Percentiles rank a stretch among this genome's conserved stretches.
phyloP scores from a whole-genome alignment of 2,888 invertebrate genomes.

The Calephelis perditalis region DNA sequence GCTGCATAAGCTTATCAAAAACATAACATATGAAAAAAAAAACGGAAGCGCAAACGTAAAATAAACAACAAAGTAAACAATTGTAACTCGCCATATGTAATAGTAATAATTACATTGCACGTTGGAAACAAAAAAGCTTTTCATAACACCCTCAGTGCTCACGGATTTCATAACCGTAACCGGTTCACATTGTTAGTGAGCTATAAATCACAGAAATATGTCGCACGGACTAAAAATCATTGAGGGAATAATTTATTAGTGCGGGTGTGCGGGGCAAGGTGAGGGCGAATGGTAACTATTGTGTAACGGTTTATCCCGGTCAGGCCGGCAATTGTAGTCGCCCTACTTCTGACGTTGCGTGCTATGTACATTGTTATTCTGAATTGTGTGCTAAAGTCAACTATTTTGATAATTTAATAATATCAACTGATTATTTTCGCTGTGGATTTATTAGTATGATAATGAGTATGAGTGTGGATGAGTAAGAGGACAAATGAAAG shows the following conservation, averaged over 20 bases:
- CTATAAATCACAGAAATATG: slow-evolving; percentile 69
- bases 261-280: slow-evolving; percentile 41
- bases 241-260: slow-evolving; percentile 54
- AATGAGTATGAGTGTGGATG: no score
- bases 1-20: no score
- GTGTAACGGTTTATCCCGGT: slow-evolving; percentile 45
- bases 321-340: slow-evolving; percentile 31
- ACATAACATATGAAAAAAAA: slow-evolving; percentile 18
- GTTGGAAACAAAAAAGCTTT: slow-evolving; percentile 50
- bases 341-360: slow-evolving; percentile 24
- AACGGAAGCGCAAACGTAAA: slow-evolving; percentile 1
- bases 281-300: slow-evolving; percentile 56
- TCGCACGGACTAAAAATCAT: slow-evolving; percentile 70
- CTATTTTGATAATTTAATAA: slow-evolving; percentile 23
- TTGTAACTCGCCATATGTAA: slow-evolving; percentile 41
- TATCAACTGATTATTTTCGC: not conserved
- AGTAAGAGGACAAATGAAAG: no score
- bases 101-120: slow-evolving; percentile 51
- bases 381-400: slow-evolving; percentile 23
- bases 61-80: slow-evolving; percentile 21
- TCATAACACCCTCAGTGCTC: slow-evolving; percentile 46
- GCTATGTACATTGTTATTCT: slow-evolving; percentile 13
- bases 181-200: slow-evolving; percentile 58
- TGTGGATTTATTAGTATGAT: no score
- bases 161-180: slow-evolving; percentile 61